Percentiles rank a stretch among this genome's conserved stretches.
These are phyloP conservation scores for Xiphophorus couchianus DNA, from an alignment of 2,113 vertebrate genomes.

Conservation along the genomic window DNA sequence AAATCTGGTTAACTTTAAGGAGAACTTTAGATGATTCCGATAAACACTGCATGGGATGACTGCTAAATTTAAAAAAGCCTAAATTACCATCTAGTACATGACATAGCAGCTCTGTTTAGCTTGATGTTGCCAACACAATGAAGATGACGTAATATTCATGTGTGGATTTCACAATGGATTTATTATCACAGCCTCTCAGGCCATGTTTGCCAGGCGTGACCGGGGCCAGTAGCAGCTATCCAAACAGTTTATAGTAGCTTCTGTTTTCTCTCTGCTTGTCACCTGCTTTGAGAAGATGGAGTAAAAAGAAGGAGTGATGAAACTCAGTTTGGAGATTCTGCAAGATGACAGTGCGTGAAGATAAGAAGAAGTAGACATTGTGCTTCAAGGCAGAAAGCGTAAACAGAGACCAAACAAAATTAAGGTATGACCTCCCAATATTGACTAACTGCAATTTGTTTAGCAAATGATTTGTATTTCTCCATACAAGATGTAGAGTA, in stretches of 20 bases:
- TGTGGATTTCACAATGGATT: slow-evolving; percentile 72
- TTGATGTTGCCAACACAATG: slow-evolving; percentile 16
- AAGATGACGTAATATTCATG: slow-evolving; percentile 56
- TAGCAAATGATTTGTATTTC: neutral
- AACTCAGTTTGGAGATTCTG: slow-evolving; percentile 27
- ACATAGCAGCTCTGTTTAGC: slow-evolving; percentile 9
- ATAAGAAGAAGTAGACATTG: slow-evolving; percentile 15
- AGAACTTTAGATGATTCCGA: neutral
- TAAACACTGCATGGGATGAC: neutral
- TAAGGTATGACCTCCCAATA: slow-evolving; percentile 44
- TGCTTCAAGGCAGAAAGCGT: neutral
- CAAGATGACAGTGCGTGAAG: slow-evolving; percentile 16
- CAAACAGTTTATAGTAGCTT: slow-evolving; percentile 18
- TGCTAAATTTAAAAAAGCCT: neutral
- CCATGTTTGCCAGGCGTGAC: slow-evolving; percentile 41
- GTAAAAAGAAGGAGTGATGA: slow-evolving; percentile 28
- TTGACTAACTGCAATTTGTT: neutral
- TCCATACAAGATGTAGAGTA: neutral
- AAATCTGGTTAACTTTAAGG: neutral
- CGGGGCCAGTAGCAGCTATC: slow-evolving; percentile 18
- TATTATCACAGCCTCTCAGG: slow-evolving; percentile 51
- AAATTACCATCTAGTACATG: neutral
- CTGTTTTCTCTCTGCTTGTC: slow-evolving; percentile 25
- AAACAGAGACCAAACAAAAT: slow-evolving; percentile 6
- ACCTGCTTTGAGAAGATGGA: slow-evolving; percentile 33